Conservation (phyloP, 1,140 invertebrate genomes). For the Sycophila sp. region DNA sequence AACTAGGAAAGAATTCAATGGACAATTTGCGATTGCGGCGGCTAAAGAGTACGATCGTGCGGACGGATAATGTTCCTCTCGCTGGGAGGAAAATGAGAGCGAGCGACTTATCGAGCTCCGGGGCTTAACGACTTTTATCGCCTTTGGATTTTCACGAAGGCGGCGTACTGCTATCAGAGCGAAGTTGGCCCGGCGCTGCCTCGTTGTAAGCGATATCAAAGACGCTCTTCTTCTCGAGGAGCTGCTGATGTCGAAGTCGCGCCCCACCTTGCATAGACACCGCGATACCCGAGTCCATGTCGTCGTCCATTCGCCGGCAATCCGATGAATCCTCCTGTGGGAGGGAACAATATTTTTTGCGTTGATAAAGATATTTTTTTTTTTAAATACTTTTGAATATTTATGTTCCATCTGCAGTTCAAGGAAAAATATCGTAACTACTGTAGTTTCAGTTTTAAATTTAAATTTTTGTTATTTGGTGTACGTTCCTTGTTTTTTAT, state of each 20-base stretch:
- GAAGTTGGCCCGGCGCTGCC: slow-evolving; percentile 74
- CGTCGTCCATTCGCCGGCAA: slow-evolving; percentile 68
- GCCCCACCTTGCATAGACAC: slow-evolving; percentile 67
- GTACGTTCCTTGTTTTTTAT: no score
- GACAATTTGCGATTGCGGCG: not conserved
- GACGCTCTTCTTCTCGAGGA: slow-evolving; percentile 91
- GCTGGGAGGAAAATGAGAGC: no score
- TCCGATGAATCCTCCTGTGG: slow-evolving; percentile 36
- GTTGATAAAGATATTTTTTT: no score
- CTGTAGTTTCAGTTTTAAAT: no score
- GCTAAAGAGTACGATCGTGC: not conserved
- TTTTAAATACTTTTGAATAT: no score
- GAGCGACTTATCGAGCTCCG: not conserved
- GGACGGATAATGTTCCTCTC: not conserved
- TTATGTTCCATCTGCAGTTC: no score
- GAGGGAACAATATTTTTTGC: no score
- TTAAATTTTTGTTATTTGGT: no score
- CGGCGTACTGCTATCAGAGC: slow-evolving; percentile 68
- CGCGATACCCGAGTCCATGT: slow-evolving; percentile 78
- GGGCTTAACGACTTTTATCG: not conserved
- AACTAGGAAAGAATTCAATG: not conserved
- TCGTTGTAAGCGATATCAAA: slow-evolving; percentile 93
- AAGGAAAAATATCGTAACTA: no score
- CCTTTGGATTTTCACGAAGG: slow-evolving; percentile 51
- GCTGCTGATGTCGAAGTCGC: slow-evolving; percentile 70